phyloP scores from a whole-genome alignment of 2,797 vertebrate species.

The Ctenosaura bakeri region DNA sequence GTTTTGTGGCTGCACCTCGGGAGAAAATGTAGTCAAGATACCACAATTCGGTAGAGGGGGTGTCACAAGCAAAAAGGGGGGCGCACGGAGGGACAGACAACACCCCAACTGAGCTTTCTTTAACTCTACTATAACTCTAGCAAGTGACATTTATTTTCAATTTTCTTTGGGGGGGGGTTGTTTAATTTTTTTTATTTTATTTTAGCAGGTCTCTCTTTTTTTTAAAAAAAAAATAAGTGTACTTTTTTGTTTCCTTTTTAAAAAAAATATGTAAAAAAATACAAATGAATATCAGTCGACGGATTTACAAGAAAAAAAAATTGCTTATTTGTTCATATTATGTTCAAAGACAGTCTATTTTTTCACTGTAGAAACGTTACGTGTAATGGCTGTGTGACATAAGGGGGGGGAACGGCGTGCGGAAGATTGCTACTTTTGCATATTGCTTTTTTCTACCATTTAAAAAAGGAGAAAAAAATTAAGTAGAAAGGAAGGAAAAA shows the following conservation, averaged over 20 bases:
- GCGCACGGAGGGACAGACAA: neutral
- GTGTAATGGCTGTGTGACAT: slow-evolving; percentile 86
- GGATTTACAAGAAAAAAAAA: slow-evolving; percentile 74
- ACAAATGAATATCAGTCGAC: slow-evolving; percentile 80
- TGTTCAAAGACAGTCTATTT: slow-evolving; percentile 96
- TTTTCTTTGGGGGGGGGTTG: neutral
- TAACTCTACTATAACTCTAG: slow-evolving; percentile 78
- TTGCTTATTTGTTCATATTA: slow-evolving; percentile 94
- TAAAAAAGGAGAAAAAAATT: slow-evolving; percentile 49
- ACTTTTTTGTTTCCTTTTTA: slow-evolving; percentile 82
- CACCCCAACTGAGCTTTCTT: slow-evolving; percentile 75
- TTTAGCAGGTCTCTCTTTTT: slow-evolving; percentile 23
- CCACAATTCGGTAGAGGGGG: too few species aligned
- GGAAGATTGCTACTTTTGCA: slow-evolving; percentile 63
- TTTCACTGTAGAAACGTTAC: slow-evolving; percentile 92
- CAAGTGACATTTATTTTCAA: slow-evolving; percentile 77
- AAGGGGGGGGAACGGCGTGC: slow-evolving; percentile 66
- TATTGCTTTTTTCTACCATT: slow-evolving; percentile 77
- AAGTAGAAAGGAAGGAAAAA: neutral
- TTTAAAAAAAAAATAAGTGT: slow-evolving; percentile 82
- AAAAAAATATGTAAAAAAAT: slow-evolving; percentile 78
- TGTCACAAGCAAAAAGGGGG: neutral
- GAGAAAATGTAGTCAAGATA: too few species aligned
- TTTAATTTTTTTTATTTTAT: neutral
- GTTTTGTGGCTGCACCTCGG: neutral